phyloP scores from a whole-genome alignment of 2,888 invertebrate species.

The Pristionchus arcanus region DNA sequence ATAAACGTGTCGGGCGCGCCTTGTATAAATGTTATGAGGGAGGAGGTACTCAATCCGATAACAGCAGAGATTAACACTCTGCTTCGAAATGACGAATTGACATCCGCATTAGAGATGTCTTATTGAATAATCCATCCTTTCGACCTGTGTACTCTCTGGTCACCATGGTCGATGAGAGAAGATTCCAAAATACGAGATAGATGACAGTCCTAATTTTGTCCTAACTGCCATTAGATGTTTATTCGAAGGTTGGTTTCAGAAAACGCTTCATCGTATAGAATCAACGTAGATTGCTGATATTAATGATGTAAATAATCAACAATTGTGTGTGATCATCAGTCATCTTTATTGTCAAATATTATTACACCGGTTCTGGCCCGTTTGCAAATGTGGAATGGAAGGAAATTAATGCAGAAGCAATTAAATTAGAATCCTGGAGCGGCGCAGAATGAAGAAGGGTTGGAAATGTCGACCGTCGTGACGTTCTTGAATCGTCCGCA shows the following conservation, averaged over 20 bases:
- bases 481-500: slow-evolving; percentile 24
- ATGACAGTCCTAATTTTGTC: no score
- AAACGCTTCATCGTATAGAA: no score
- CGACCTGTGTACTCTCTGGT: no score
- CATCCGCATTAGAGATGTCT: not conserved
- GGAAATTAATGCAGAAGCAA: not conserved
- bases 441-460: not conserved
- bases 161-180: no score
- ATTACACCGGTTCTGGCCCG: not conserved
- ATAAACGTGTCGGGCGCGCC: slow-evolving; percentile 17
- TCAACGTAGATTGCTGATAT: no score
- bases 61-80: not conserved
- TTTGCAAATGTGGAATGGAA: not conserved
- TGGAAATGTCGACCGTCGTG: not conserved
- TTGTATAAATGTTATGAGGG: not conserved
- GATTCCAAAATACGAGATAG: no score
- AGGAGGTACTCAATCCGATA: not conserved
- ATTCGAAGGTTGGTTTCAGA: no score
- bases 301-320: no score
- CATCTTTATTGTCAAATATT: not conserved
- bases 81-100: not conserved
- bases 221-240: no score
- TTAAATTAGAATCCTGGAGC: not conserved
- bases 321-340: no score
- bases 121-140: no score